phyloP scores from a whole-genome alignment of 1,140 invertebrate species.

The Trachymyrmex septentrionalis region DNA sequence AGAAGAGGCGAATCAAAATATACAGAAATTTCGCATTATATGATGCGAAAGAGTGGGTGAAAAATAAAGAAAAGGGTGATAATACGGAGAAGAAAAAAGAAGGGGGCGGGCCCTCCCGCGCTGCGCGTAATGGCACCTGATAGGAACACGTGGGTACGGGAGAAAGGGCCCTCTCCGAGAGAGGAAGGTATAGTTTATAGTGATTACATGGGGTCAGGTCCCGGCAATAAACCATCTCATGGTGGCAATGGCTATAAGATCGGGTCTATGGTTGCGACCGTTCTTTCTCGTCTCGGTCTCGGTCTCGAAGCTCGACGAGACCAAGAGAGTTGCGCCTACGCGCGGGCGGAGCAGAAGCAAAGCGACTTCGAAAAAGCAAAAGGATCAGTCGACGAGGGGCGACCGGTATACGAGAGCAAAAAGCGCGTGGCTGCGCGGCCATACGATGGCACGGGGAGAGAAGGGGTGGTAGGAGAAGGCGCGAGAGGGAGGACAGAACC shows the following conservation, averaged over 20 bases:
- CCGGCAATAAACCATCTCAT: slow-evolving; percentile 85
- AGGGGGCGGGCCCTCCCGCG: slow-evolving; percentile 70
- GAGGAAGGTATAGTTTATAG: slow-evolving; percentile 85
- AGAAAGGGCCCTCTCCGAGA: slow-evolving; percentile 29
- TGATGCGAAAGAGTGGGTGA: neutral
- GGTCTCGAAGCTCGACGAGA: slow-evolving; percentile 45
- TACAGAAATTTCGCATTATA: too few species aligned
- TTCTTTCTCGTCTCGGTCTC: slow-evolving; percentile 66
- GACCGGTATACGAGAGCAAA: slow-evolving; percentile 77
- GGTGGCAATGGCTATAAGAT: slow-evolving; percentile 82
- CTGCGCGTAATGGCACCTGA: slow-evolving; percentile 83
- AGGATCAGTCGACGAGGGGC: slow-evolving; percentile 76
- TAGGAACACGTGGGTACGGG: slow-evolving; percentile 80
- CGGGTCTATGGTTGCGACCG: slow-evolving; percentile 70
- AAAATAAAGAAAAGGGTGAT: slow-evolving; percentile 51
- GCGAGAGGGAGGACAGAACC: slow-evolving; percentile 11
- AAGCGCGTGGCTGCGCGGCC: slow-evolving; percentile 72
- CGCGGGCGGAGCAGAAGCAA: slow-evolving; percentile 82
- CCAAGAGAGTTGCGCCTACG: slow-evolving; percentile 81
- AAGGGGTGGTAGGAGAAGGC: slow-evolving; percentile 37
- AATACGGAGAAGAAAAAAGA: slow-evolving; percentile 58
- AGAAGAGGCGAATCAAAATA: neutral
- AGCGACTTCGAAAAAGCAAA: slow-evolving; percentile 85
- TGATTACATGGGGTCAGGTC: slow-evolving; percentile 87
- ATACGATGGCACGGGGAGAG: slow-evolving; percentile 53